Conservation (phyloP, 92 coral and sea anemone genomes). For the Parazoanthus atlanticus region DNA sequence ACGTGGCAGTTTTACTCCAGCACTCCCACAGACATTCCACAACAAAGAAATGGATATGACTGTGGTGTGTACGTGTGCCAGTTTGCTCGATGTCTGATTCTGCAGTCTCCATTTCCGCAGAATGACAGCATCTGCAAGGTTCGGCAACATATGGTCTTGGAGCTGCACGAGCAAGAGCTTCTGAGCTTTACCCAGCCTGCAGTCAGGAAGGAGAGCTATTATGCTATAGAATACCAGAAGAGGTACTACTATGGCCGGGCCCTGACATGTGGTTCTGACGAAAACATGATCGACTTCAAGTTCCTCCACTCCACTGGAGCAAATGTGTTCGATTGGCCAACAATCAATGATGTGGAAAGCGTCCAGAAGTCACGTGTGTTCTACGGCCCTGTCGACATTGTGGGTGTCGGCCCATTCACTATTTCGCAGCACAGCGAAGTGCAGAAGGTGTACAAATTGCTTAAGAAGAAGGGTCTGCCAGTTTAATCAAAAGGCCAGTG, state of each 20-base stretch:
- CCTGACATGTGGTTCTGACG: neutral
- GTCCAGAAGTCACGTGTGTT: slow-evolving; percentile 30
- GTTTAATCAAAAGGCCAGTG: no score
- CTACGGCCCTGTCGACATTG: neutral
- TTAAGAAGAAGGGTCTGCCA: no score
- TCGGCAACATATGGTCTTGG: slow-evolving; percentile 21
- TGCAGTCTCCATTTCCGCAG: slow-evolving; percentile 7
- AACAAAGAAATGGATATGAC: slow-evolving; percentile 34
- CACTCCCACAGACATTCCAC: slow-evolving; percentile 42
- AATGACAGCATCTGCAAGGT: slow-evolving; percentile 9
- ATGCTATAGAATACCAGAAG: slow-evolving; percentile 61
- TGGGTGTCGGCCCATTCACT: neutral
- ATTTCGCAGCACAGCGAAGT: no score
- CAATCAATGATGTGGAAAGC: slow-evolving; percentile 40
- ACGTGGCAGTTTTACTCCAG: slow-evolving; percentile 31
- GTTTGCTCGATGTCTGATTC: slow-evolving; percentile 28
- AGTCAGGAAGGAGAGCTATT: slow-evolving; percentile 11
- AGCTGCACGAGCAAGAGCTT: slow-evolving; percentile 28
- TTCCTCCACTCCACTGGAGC: slow-evolving; percentile 55
- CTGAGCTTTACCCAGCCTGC: slow-evolving; percentile 12
- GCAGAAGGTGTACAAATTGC: no score
- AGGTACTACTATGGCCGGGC: slow-evolving; percentile 61
- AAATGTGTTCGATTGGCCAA: slow-evolving; percentile 55
- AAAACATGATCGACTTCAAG: slow-evolving; percentile 44
- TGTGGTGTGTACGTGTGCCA: slow-evolving; percentile 44